Evolutionary conservation across 1,140 invertebrate species (phyloP), one percentile per base, ranked within the genome.

Genomic region (Aphidius ervi): DNA sequence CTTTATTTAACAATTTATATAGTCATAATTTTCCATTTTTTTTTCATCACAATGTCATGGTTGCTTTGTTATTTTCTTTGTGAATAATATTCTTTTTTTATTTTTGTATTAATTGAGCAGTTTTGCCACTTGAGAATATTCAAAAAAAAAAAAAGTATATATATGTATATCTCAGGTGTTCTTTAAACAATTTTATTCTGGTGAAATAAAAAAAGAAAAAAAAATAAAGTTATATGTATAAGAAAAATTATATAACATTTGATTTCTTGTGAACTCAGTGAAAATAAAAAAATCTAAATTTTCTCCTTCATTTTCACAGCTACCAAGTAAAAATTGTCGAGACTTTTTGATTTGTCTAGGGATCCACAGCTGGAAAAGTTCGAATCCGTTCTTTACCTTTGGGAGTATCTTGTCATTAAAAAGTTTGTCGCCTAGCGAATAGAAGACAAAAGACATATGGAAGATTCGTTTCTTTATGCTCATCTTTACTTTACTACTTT

Each of bases 311-410:
- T 57, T 56, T 60, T 56, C 23, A 56, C 47, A 45, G 45, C 20
- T 10, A 49, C 20, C 7, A 20, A 50, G 46, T 54, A 63, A 63
- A 57, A 57, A 60, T 63, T 53, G 58, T 57, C 20, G 39, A 52
- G 54, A 63, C 58, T 60, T 63, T 63, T 63, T 60, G 56, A 63
- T 63, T 63, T 46, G 62, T 63, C 62, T n/a, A 50, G 62, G 62
- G 62, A 63, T 59, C 46, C 45, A 56, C 40, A 46, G 31, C 37
- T 43, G 39, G 39, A 40, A 46, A 50, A 55, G 52, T 63, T 55
- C 49, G 49, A 52, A 56, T 49, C 53, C 59, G 58, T 64, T 57
- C 48, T 56, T 56, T 50, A 48, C 63, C 63, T 58, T 41, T 20
- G 63, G 63, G 63, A 61, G 55, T 53, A 53, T 31, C 63, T 64